phyloP scores from a whole-genome alignment of 2,888 invertebrate genomes.

The Flabesymbios commensalis region DNA sequence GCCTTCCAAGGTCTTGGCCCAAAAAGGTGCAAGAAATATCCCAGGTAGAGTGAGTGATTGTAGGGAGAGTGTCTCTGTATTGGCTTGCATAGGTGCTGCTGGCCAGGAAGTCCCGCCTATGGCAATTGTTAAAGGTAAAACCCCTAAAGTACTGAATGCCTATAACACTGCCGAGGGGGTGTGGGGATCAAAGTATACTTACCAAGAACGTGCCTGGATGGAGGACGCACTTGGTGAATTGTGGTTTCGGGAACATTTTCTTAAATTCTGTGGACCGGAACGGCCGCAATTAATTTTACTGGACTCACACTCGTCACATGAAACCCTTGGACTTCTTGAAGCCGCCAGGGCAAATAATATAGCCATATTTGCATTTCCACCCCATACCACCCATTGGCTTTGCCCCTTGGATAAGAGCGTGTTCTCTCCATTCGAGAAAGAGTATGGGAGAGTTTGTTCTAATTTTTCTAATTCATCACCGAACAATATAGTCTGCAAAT shows the following conservation, averaged over 20 bases:
- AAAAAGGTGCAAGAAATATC: background rate
- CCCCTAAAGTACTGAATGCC: too few species aligned
- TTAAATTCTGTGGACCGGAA: constrained; percentile 32
- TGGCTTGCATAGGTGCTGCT: background rate
- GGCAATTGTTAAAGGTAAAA: background rate
- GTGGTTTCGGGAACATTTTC: constrained; percentile 36
- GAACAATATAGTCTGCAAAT: too few species aligned
- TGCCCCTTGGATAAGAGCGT: constrained; percentile 14
- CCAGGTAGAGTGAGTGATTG: background rate
- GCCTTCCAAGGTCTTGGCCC: background rate
- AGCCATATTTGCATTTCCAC: constrained; percentile 14
- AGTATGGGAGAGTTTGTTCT: constrained; percentile 10
- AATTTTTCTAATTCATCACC: too few species aligned
- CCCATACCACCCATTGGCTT: constrained; percentile 17
- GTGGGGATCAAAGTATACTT: constrained; percentile 25
- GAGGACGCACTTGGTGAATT: constrained; percentile 31
- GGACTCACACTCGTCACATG: constrained; percentile 37
- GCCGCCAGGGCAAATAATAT: constrained; percentile 27
- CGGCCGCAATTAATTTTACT: constrained; percentile 39
- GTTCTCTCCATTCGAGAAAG: constrained; percentile 12
- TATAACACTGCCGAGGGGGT: constrained; percentile 12
- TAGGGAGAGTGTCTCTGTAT: background rate
- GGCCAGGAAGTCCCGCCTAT: background rate
- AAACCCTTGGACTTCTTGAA: constrained; percentile 32
- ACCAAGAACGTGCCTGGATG: constrained; percentile 38